phyloP scores from a whole-genome alignment of 1,140 invertebrate species.

The Tribolium castaneum region DNA sequence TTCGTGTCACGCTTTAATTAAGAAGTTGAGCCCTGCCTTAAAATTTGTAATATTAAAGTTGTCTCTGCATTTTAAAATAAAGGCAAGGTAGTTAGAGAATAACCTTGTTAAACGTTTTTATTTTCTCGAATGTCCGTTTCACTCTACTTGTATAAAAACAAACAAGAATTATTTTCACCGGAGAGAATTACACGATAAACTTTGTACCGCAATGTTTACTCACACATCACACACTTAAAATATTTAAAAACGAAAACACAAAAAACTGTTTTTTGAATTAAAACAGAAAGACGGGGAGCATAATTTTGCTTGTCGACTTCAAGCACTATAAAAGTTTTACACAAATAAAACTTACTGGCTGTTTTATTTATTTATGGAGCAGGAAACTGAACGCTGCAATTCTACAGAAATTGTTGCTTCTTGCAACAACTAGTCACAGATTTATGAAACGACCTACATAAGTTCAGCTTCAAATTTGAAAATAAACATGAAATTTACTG shows the following conservation, averaged over 20 bases:
- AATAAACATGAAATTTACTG: too few relatives aligned
- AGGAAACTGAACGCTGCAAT: neutral
- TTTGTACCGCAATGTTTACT: neutral
- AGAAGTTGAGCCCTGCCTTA: slow-evolving; percentile 10
- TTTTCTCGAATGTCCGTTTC: neutral
- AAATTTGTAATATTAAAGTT: slow-evolving; percentile 11
- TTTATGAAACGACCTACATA: too few relatives aligned
- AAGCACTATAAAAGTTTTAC: too few relatives aligned
- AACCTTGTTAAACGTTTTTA: slow-evolving; percentile 7
- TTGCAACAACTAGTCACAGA: too few relatives aligned
- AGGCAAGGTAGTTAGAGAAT: neutral
- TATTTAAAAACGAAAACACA: too few relatives aligned
- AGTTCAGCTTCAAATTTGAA: too few relatives aligned
- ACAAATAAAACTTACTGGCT: neutral
- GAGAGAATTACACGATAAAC: neutral
- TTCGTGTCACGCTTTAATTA: slow-evolving; percentile 8
- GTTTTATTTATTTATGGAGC: neutral
- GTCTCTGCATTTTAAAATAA: neutral
- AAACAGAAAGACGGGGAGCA: too few relatives aligned
- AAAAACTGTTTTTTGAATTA: too few relatives aligned
- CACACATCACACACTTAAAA: neutral
- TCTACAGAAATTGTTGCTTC: too few relatives aligned
- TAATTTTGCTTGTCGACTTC: too few relatives aligned
- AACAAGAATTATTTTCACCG: neutral
- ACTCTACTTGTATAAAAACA: neutral